These are phyloP conservation scores for Castor canadensis DNA, from an alignment of 2,113 vertebrate genomes.

Conservation along the genomic window DNA sequence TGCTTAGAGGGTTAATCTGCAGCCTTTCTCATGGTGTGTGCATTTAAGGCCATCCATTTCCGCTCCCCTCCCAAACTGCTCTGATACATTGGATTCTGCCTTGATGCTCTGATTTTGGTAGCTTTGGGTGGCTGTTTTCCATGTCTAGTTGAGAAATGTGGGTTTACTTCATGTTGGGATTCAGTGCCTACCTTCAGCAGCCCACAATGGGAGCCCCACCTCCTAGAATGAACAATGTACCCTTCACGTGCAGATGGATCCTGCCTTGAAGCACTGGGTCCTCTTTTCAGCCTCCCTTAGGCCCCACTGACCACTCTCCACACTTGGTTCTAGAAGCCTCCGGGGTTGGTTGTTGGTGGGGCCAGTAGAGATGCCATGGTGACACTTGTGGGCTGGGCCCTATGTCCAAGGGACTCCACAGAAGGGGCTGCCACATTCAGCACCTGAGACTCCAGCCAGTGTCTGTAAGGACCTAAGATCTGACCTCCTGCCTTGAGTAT, in stretches of 20 bases:
- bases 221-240: fast-evolving
- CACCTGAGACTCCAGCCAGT: fast-evolving
- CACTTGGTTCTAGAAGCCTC: fast-evolving
- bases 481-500: fast-evolving
- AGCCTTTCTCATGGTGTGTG: too few species aligned
- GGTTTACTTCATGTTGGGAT: background rate
- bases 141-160: background rate
- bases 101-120: background rate
- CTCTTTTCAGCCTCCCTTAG: background rate
- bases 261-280: background rate
- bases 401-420: background rate
- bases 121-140: background rate
- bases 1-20: background rate
- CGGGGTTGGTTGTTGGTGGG: background rate
- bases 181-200: background rate
- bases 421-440: fast-evolving
- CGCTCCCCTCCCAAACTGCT: background rate
- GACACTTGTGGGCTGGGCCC: background rate
- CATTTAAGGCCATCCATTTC: too few species aligned
- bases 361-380: too few species aligned
- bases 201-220: background rate
- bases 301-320: background rate
- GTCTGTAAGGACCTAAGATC: background rate
- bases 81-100: background rate
- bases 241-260: fast-evolving